A percentile compares a stretch with the other conserved stretches of the same genome.
Evolutionary conservation across 2,888 invertebrate genomes (phyloP).

Genomic region (Eupithecia vulgata): DNA sequence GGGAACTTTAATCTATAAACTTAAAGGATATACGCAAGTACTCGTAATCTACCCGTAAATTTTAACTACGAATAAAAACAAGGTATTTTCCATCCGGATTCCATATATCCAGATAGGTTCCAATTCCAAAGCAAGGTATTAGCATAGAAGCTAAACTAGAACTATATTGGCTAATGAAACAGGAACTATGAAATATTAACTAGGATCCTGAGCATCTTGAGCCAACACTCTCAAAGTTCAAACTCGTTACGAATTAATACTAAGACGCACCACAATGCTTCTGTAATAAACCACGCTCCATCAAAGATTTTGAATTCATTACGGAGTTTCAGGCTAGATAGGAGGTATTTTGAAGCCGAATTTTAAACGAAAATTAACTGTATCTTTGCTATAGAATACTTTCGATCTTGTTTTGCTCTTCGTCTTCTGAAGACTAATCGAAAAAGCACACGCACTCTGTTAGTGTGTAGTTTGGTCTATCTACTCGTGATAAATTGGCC

Average conservation of each 20-base stretch:
- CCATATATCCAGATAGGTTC: background rate
- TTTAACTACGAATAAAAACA: background rate
- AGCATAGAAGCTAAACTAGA: background rate
- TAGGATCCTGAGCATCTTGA: constrained; percentile 29
- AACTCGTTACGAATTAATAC: constrained; percentile 54
- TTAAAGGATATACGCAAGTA: background rate
- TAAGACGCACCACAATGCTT: constrained; percentile 52
- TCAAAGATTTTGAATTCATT: constrained; percentile 76
- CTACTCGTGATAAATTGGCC: background rate
- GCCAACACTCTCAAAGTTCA: constrained; percentile 36
- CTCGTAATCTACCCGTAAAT: background rate
- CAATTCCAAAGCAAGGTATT: background rate
- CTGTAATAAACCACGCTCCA: constrained; percentile 66
- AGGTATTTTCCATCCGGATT: background rate
- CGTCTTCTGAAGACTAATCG: background rate
- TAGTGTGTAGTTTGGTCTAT: background rate
- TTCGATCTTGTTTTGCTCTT: background rate
- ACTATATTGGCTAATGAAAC: constrained; percentile 24
- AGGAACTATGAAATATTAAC: constrained; percentile 33
- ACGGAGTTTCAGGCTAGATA: constrained; percentile 71
- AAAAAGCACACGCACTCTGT: background rate
- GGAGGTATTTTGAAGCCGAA: constrained; percentile 30
- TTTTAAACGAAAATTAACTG: background rate
- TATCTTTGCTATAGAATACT: background rate
- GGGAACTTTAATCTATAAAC: background rate